Evolutionary conservation across 2,888 invertebrate genomes (phyloP), one percentile per base, ranked within the genome.

Genomic region (Drosophila cracens): DNA sequence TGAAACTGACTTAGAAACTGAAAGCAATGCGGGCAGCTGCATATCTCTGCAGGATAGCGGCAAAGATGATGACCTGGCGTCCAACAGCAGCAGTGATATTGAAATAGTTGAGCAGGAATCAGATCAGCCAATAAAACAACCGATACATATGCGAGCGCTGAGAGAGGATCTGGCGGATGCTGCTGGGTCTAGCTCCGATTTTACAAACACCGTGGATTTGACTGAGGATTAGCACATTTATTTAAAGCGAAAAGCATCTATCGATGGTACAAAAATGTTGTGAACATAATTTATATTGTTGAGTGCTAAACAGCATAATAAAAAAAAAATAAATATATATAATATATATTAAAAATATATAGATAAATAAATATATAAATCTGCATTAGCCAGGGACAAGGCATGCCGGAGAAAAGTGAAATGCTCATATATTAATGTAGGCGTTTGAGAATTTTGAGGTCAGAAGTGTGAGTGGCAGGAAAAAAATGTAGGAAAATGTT

Each of bases 161-260:
- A 34, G n/a, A 31, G 8, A 58, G 13, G 18, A 25, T 25, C 16
- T 25, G 13, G 25, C 16, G 16, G 16, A 25, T 5, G n/a, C 33
- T 27, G 5, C 3, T 10, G 11, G 4, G 18, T 25, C 54, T 38
- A 21, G 56, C n/a, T 16, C 36, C 29, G 54, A 53, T 16, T 29
- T 36, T 11, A 33, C 38, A 52, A 31, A 25, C 18, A 73, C 78
- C 25, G 82, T 86, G n/a, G 86, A 86, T 74, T 79, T 88, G 70
- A 86, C 89, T 60, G 74, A 82, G 21, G 82, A 88, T 58, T 88
- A 79, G 51, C 27, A 13, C 27, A 49, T 63, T 52, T 51, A 40
- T 21, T 36, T 56, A 40, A 7, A 43, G 18, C 11, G 18, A 46
- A 38, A 2, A 21, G 53, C 52, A 51, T 21, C 36, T 7, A n/a